These are phyloP conservation scores for Carpatolechia fugitivella DNA, from an alignment of 2,888 invertebrate genomes.

Conservation along the genomic window DNA sequence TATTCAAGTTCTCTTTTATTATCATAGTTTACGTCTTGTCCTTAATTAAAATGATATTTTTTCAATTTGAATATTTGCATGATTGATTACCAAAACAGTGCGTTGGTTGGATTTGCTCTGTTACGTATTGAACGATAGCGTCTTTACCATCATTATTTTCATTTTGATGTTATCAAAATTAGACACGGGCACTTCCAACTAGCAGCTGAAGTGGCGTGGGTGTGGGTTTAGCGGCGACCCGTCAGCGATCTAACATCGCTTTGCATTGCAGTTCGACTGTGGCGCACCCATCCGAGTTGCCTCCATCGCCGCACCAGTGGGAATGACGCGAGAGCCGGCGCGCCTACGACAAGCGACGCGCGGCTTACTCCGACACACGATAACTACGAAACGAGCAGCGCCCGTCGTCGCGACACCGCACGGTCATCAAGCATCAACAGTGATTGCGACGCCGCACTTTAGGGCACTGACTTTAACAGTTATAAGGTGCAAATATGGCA, in stretches of 20 bases:
- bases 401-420: conserved; percentile 14
- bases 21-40: conserved; percentile 38
- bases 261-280: conserved; percentile 92
- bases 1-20: conserved; percentile 67
- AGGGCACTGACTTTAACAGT: too few relatives aligned
- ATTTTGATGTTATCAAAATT: too few relatives aligned
- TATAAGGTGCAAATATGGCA: too few relatives aligned
- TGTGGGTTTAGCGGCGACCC: conserved; percentile 29
- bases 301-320: conserved; percentile 99
- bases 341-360: conserved; percentile 53
- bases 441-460: too few relatives aligned
- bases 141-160: too few relatives aligned
- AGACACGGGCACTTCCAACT: conserved; percentile 25
- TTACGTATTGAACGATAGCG: not conserved
- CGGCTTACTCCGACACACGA: conserved; percentile 49
- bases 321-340: conserved; percentile 85
- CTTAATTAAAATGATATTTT: conserved; percentile 8
- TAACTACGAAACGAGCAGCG: conserved; percentile 24
- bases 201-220: conserved; percentile 35
- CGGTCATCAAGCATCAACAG: not conserved
- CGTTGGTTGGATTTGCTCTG: conserved; percentile 45
- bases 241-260: conserved; percentile 25
- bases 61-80: conserved; percentile 51
- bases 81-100: conserved; percentile 32
- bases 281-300: conserved; percentile 98